Evolutionary conservation across 2,797 vertebrate genomes (phyloP).

Genomic region (Megalops cyprinoides): DNA sequence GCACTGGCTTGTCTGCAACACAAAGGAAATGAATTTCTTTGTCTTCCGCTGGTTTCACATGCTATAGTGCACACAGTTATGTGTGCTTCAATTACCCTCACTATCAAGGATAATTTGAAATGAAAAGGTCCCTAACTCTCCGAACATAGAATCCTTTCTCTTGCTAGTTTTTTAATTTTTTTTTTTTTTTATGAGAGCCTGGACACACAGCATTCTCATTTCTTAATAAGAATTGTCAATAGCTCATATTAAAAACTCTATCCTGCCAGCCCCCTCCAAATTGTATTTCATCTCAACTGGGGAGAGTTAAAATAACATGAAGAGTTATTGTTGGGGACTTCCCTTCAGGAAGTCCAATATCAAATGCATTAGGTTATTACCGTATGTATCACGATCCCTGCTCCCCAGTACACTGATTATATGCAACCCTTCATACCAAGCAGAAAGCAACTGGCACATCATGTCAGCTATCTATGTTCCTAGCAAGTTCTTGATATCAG

Average conservation of each 20-base stretch:
- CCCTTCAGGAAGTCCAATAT: not conserved
- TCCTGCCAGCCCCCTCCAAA: too few relatives aligned
- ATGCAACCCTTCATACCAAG: not conserved
- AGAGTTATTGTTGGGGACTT: not conserved
- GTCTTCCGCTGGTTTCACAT: conserved; percentile 1
- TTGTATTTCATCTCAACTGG: not conserved
- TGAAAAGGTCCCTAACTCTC: not conserved
- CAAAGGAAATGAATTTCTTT: conserved; percentile 3
- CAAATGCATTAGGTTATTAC: not conserved
- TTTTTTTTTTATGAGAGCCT: not conserved
- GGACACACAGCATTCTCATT: not conserved
- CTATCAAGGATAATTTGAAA: not conserved
- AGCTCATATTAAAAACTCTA: not conserved
- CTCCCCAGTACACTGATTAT: not conserved
- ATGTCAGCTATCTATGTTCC: not conserved
- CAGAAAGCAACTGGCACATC: not conserved
- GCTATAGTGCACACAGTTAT: not conserved
- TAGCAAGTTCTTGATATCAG: not conserved
- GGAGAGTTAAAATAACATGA: too few relatives aligned
- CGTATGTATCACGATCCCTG: not conserved
- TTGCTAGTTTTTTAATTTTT: too few relatives aligned
- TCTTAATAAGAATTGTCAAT: not conserved
- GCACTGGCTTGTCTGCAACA: not conserved
- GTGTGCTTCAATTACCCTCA: conserved; percentile 6
- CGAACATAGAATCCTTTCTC: not conserved